Conservation (phyloP, 2,888 invertebrate genomes). For the Xestia ashworthii region DNA sequence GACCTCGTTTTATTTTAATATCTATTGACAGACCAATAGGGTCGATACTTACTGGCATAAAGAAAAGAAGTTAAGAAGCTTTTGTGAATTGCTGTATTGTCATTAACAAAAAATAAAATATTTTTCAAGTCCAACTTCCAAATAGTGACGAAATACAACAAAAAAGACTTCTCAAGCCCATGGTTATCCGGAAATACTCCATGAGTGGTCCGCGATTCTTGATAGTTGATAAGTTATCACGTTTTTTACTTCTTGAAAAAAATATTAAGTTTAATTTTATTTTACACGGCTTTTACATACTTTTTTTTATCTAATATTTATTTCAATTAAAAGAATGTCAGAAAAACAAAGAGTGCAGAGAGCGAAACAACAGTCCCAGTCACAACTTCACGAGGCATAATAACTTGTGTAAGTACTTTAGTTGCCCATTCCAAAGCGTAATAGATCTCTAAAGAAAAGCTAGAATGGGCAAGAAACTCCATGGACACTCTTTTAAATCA, state of each 20-base stretch:
- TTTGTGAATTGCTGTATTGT: background rate
- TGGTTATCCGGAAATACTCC: background rate
- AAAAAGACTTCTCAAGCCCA: background rate
- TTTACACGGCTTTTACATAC: background rate
- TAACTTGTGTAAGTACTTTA: too few relatives aligned
- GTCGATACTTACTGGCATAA: background rate
- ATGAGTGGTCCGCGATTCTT: background rate
- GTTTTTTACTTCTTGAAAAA: too few relatives aligned
- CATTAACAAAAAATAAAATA: background rate
- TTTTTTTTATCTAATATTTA: background rate
- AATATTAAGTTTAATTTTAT: background rate
- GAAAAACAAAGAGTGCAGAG: too few relatives aligned
- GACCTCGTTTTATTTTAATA: constrained; percentile 1
- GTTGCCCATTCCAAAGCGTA: too few relatives aligned
- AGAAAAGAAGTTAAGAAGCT: too few relatives aligned
- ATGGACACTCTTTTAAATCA: too few relatives aligned
- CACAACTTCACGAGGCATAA: too few relatives aligned
- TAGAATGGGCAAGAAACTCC: too few relatives aligned
- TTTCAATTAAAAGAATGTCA: too few relatives aligned
- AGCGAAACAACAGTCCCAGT: too few relatives aligned
- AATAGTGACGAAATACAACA: background rate
- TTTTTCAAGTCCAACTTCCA: background rate
- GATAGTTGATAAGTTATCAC: background rate
- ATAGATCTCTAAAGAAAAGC: too few relatives aligned
- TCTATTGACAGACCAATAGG: background rate